Evolutionary conservation across 1,140 invertebrate genomes (phyloP), one percentile per base, ranked within the genome.

Genomic region (Scaptodrosophila lebanonensis): DNA sequence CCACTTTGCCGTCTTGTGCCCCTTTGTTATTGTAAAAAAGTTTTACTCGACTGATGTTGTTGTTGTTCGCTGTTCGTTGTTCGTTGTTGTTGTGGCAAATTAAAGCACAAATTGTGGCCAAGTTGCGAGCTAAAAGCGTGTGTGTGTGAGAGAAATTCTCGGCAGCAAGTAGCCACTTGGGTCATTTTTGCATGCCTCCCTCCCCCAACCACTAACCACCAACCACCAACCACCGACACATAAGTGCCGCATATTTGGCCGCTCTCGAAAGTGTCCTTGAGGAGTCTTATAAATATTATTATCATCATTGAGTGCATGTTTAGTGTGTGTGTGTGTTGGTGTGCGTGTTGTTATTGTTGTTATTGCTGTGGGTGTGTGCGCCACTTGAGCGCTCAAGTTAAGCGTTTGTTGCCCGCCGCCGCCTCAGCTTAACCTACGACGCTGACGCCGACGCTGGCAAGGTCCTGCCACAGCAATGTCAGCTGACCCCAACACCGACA

Each of bases 51-150:
- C 47, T 40, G 35, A 20, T 40, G 13, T 15, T 47, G 13, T 47
- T 25, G 35, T 43, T 62, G 29, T 45, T 53, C n/a, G 29, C 48
- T 61, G 36, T 54, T 67, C n/a, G 58, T 43, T 58, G 20, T 29
- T 58, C n/a, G 35, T 35, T 33, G 38, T 13, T 49, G 36, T 32
- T 65, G 62, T 54, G 64, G 60, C 75, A 82, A 82, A 82, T 82
- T 82, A 82, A 82, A 79, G 75, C 75, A 65, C 75, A 82, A 82
- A 82, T 82, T 82, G 75, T 75, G 69, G 75, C 75, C 75, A 82
- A 77, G 62, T 76, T 69, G 71, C 66, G 70, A 25, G 22, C 8
- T 25, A 25, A n/a, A n/a, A n/a, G n/a, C n/a, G n/a, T n/a, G n/a
- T n/a, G n/a, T n/a, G n/a, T n/a, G n/a, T n/a, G n/a, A n/a, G 13